phyloP scores from a whole-genome alignment of 2,797 vertebrate genomes.

The Mallotus villosus region DNA sequence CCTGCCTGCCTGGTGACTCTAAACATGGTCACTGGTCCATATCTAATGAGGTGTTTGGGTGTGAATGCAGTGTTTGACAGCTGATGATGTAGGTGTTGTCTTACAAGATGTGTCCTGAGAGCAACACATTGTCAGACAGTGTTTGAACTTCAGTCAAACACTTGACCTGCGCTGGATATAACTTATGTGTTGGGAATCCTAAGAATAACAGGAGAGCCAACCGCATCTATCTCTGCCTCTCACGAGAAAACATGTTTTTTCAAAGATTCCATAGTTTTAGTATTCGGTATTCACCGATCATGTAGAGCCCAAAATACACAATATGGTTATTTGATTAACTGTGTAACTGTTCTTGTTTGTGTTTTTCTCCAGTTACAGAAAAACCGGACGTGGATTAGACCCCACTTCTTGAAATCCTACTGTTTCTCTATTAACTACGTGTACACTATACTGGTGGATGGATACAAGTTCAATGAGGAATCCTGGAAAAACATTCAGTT shows the following conservation, averaged over 20 bases:
- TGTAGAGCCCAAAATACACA: neutral
- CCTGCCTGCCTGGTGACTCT: neutral
- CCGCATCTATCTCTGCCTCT: no score
- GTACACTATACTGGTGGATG: slow-evolving; percentile 80
- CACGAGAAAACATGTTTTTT: no score
- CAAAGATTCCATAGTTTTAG: neutral
- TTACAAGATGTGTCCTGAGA: neutral
- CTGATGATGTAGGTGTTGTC: neutral
- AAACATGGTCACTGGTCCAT: neutral
- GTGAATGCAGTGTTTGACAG: neutral
- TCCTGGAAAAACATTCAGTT: slow-evolving; percentile 87
- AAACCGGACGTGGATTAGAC: slow-evolving; percentile 64
- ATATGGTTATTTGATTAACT: neutral
- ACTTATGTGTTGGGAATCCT: no score
- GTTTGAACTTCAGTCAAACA: no score
- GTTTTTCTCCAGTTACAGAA: slow-evolving; percentile 73
- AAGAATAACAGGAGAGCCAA: no score
- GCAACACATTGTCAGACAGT: no score
- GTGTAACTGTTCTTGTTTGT: slow-evolving; percentile 4
- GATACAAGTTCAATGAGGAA: slow-evolving; percentile 85
- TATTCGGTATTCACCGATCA: neutral
- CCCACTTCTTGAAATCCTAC: slow-evolving; percentile 78
- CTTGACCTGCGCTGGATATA: no score
- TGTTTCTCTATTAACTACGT: slow-evolving; percentile 88
- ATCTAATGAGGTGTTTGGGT: neutral